Conservation (phyloP, 1,140 invertebrate genomes). For the Asobara japonica region DNA sequence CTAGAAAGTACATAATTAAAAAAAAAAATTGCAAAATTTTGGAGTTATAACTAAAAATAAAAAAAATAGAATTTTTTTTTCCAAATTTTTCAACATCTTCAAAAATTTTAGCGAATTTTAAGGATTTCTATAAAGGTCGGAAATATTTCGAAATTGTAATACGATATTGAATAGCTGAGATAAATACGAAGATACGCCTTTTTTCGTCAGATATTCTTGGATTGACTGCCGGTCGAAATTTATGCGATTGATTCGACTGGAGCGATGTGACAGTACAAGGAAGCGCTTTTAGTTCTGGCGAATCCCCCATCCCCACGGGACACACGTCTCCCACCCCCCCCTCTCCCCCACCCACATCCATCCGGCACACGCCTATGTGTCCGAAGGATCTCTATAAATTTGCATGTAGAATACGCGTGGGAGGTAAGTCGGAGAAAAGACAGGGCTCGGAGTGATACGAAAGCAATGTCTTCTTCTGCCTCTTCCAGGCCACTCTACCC, state of each 20-base stretch:
- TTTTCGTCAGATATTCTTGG: neutral
- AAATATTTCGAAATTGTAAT: too few relatives aligned
- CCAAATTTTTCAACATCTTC: too few relatives aligned
- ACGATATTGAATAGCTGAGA: too few relatives aligned
- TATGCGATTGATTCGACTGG: slow-evolving; percentile 67
- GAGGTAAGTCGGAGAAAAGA: slow-evolving; percentile 43
- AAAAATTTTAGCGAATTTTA: too few relatives aligned
- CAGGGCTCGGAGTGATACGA: slow-evolving; percentile 33
- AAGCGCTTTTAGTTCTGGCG: slow-evolving; percentile 67
- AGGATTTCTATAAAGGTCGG: too few relatives aligned
- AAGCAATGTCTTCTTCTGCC: slow-evolving; percentile 1
- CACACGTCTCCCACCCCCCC: slow-evolving; percentile 49
- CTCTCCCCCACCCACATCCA: slow-evolving; percentile 20
- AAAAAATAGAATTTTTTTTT: too few relatives aligned
- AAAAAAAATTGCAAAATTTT: too few relatives aligned
- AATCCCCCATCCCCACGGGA: slow-evolving; percentile 52
- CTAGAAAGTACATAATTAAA: too few relatives aligned
- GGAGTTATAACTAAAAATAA: too few relatives aligned
- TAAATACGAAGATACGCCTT: too few relatives aligned
- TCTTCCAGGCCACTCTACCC: neutral
- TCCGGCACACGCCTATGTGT: slow-evolving; percentile 49
- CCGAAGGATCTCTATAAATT: slow-evolving; percentile 68
- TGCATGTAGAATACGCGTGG: slow-evolving; percentile 66
- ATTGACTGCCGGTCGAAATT: slow-evolving; percentile 58
- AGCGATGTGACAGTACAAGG: slow-evolving; percentile 67